Evolutionary conservation across 2,888 invertebrate species (phyloP).

Genomic region (Drosophila kambysellisi): DNA sequence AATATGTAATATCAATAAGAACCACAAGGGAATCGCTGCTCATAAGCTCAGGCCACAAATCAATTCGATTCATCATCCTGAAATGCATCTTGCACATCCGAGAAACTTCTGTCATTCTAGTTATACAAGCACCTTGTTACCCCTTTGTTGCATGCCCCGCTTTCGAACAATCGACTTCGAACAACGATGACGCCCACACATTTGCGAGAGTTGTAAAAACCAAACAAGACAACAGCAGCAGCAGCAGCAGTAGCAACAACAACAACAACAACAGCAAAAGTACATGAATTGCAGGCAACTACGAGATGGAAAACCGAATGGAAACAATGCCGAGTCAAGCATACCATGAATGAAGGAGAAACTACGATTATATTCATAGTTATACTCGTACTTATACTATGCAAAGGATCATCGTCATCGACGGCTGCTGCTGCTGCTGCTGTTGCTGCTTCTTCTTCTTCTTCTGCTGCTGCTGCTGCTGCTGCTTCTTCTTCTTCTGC

Average conservation of each 20-base stretch:
- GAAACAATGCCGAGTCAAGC: slow-evolving; percentile 17
- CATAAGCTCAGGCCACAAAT: neutral
- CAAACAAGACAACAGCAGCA: slow-evolving; percentile 32
- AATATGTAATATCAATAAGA: neutral
- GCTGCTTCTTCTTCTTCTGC: slow-evolving; percentile 5
- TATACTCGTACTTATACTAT: slow-evolving; percentile 55
- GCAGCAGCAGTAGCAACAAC: slow-evolving; percentile 13
- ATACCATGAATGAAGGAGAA: slow-evolving; percentile 78
- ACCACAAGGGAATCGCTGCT: neutral
- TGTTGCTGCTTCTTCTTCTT: slow-evolving; percentile 2
- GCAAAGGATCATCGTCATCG: slow-evolving; percentile 69
- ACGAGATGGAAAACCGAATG: slow-evolving; percentile 13
- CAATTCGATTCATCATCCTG: slow-evolving; percentile 1
- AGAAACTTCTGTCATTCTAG: slow-evolving; percentile 15
- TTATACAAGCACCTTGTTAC: slow-evolving; percentile 40
- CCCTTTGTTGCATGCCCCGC: slow-evolving; percentile 29
- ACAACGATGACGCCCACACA: slow-evolving; percentile 75
- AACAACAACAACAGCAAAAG: slow-evolving; percentile 22
- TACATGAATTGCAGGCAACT: slow-evolving; percentile 62
- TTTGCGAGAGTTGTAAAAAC: slow-evolving; percentile 42
- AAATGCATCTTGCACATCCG: slow-evolving; percentile 9
- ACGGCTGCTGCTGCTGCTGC: slow-evolving; percentile 23
- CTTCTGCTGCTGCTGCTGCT: slow-evolving; percentile 1
- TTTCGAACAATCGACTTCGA: slow-evolving; percentile 58
- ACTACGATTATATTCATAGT: slow-evolving; percentile 43